Evolutionary conservation across 2,888 invertebrate species (phyloP).

Genomic region (Reticulitermes lucifugus): DNA sequence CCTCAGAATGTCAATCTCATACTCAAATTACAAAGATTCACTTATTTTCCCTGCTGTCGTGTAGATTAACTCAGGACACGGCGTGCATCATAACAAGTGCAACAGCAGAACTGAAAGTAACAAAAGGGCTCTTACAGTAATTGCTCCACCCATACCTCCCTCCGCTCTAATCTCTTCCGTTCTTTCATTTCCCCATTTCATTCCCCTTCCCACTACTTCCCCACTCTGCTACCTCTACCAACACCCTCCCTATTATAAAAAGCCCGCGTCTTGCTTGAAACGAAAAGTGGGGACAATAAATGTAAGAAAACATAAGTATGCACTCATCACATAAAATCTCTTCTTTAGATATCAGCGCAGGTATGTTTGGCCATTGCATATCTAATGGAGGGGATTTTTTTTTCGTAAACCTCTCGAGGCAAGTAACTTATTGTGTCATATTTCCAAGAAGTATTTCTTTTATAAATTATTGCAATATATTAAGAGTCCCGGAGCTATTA

Average conservation of each 20-base stretch:
- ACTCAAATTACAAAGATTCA: background rate
- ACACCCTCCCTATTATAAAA: background rate
- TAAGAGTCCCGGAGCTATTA: background rate
- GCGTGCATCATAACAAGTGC: background rate
- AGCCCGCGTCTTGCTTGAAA: conserved; percentile 6
- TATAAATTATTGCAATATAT: background rate
- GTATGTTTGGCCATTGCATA: background rate
- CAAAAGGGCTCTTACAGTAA: conserved; percentile 40
- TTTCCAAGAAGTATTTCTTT: background rate
- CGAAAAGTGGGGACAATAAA: conserved; percentile 37
- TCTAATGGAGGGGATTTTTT: background rate
- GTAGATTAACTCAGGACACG: background rate
- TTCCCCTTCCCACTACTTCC: background rate
- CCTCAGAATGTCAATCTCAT: background rate
- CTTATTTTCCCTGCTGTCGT: background rate
- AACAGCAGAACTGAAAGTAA: background rate
- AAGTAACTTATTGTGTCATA: background rate
- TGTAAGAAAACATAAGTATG: conserved; percentile 30
- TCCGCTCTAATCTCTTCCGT: background rate
- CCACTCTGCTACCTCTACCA: background rate
- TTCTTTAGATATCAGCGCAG: background rate
- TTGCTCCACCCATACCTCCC: conserved; percentile 4
- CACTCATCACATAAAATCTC: conserved; percentile 3
- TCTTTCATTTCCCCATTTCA: conserved; percentile 8
- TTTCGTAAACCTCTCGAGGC: background rate